phyloP scores from a whole-genome alignment of 1,140 invertebrate species.

The Anoplolepis gracilipes region DNA sequence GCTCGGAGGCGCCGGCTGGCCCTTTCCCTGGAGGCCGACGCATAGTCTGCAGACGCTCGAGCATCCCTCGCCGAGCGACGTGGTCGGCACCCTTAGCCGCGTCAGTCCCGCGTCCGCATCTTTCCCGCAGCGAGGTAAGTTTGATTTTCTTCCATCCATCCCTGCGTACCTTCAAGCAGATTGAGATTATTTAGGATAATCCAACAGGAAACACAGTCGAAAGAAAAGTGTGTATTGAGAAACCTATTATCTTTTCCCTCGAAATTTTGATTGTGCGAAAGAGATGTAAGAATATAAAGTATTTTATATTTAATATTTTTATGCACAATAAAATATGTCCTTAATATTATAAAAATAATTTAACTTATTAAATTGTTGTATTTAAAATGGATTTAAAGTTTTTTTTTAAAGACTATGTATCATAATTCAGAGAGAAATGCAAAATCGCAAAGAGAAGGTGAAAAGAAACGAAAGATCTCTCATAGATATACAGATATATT shows the following conservation, averaged over 20 bases:
- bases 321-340: neutral
- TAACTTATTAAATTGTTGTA: neutral
- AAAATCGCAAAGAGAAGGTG: slow-evolving; percentile 11
- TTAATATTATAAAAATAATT: neutral
- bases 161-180: neutral
- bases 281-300: neutral
- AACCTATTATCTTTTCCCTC: neutral
- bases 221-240: neutral
- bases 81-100: slow-evolving; percentile 79
- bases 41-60: slow-evolving; percentile 82
- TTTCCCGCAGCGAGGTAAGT: slow-evolving; percentile 84
- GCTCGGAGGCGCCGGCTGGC: slow-evolving; percentile 81
- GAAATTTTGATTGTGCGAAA: neutral
- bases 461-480: slow-evolving; percentile 44
- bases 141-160: neutral
- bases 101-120: slow-evolving; percentile 83
- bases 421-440: neutral
- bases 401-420: neutral
- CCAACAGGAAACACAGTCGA: neutral
- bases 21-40: slow-evolving; percentile 84
- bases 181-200: slow-evolving; percentile 60
- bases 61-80: slow-evolving; percentile 81
- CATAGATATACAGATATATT: slow-evolving; percentile 47
- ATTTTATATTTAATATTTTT: neutral
- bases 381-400: neutral